phyloP scores from a whole-genome alignment of 2,888 invertebrate genomes.

The Apomyelois bistriatella region DNA sequence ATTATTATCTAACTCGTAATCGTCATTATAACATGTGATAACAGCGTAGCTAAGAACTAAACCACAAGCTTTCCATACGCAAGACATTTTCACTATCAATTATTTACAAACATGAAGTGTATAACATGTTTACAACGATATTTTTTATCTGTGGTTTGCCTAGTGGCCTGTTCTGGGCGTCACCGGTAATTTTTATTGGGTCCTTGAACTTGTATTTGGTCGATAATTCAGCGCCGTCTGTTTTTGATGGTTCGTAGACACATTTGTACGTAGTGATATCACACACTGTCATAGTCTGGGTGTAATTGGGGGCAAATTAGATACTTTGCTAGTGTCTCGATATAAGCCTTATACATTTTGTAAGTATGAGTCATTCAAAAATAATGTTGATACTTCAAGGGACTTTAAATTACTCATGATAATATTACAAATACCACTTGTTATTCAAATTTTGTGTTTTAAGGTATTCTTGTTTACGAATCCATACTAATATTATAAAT shows the following conservation, averaged over 20 bases:
- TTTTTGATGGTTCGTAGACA: slow-evolving; percentile 43
- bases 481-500: no score
- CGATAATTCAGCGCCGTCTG: slow-evolving; percentile 62
- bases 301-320: neutral
- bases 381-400: no score
- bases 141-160: slow-evolving; percentile 44
- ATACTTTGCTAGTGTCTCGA: neutral
- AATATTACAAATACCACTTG: no score
- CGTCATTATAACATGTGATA: slow-evolving; percentile 5
- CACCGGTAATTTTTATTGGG: slow-evolving; percentile 65
- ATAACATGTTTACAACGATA: slow-evolving; percentile 29
- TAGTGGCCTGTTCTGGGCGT: slow-evolving; percentile 46
- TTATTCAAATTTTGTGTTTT: no score
- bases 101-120: slow-evolving; percentile 36
- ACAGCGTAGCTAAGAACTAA: neutral
- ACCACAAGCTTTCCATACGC: slow-evolving; percentile 17
- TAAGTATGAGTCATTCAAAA: no score
- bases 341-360: no score
- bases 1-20: neutral
- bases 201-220: slow-evolving; percentile 76
- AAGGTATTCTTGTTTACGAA: no score
- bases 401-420: no score
- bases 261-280: slow-evolving; percentile 54
- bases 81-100: slow-evolving; percentile 18
- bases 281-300: slow-evolving; percentile 23